phyloP scores from a whole-genome alignment of 2,888 invertebrate genomes.

The Diaprepes abbreviatus region DNA sequence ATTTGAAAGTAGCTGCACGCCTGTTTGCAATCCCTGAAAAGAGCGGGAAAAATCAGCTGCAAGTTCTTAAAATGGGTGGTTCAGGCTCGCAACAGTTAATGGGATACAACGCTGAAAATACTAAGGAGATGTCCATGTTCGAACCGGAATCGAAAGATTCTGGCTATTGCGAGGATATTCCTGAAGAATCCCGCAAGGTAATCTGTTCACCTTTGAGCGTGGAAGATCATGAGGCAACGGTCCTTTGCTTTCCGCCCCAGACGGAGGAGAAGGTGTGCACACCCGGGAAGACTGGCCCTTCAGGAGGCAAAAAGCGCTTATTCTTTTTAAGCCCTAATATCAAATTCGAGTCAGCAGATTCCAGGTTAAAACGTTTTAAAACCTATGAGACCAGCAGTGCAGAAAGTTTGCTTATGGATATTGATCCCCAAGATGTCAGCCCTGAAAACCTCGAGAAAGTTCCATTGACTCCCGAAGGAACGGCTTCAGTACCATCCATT shows the following conservation, averaged over 20 bases:
- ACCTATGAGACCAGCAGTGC: constrained; percentile 15
- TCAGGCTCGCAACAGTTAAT: neutral
- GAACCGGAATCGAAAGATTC: constrained; percentile 46
- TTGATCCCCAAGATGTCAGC: no score
- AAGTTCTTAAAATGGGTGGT: constrained; percentile 4
- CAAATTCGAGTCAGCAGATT: constrained; percentile 4
- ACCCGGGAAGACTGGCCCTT: neutral
- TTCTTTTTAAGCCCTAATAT: constrained; percentile 8
- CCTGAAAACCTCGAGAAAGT: no score
- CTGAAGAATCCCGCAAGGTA: constrained; percentile 11
- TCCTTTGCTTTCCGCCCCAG: constrained; percentile 33
- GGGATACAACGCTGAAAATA: neutral
- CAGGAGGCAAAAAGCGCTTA: constrained; percentile 30
- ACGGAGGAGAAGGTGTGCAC: constrained; percentile 7
- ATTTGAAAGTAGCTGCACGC: constrained; percentile 10
- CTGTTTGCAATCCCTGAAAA: constrained; percentile 18
- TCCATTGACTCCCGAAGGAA: neutral
- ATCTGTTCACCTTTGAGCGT: constrained; percentile 25
- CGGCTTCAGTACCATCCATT: neutral
- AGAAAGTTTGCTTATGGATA: no score
- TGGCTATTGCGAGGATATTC: constrained; percentile 38
- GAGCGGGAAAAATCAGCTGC: constrained; percentile 33
- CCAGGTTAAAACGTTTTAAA: constrained; percentile 35
- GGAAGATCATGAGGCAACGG: constrained; percentile 30
- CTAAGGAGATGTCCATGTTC: constrained; percentile 39